Evolutionary conservation across 2,888 invertebrate genomes (phyloP), one percentile per base, ranked within the genome.

Genomic region (Drosophila mimetica): DNA sequence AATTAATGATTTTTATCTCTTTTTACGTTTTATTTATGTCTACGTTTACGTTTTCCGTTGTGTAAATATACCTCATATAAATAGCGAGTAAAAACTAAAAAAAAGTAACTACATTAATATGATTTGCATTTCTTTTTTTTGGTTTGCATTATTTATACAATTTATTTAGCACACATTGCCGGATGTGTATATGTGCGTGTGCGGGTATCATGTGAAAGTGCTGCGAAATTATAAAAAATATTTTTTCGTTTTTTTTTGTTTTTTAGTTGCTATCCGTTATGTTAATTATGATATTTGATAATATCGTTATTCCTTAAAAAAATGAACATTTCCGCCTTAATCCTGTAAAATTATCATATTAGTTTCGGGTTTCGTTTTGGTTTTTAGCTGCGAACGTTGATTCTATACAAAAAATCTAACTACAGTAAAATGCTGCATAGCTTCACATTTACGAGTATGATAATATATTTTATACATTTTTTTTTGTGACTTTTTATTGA

Each of bases 341-440:
- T 76, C 72, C 63, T 75, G 69, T 79, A 79, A 74, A 75, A 72
- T 71, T 71, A 69, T 77, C 52, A 66, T 64, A 58, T 71, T 60
- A 46, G 46, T 28, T 61, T 74, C 39, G n/a, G 30, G 11, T 61
- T 41, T 63, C 32, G 22, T 64, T 64, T 64, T 57, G 30, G 16
- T 54, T 74, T 71, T 69, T 75, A 78, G 81, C 71, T 86, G 83
- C 78, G 79, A 89, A 88, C 78, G 80, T 75, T 86, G 84, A 76
- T 80, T 73, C 72, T 90, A 83, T 86, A 86, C 82, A 89, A 87
- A 81, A 81, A 88, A 86, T 85, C 89, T 89, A 89, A 75, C 87
- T 87, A 88, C 77, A 72, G 73, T 84, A 79, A 88, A 88, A 86
- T 86, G 74, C 65, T 70, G 72, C 70, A 61, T 74, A 73, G 69